These are phyloP conservation scores for Muscidifurax raptorellus DNA, from an alignment of 1,140 invertebrate species.

Conservation along the genomic window DNA sequence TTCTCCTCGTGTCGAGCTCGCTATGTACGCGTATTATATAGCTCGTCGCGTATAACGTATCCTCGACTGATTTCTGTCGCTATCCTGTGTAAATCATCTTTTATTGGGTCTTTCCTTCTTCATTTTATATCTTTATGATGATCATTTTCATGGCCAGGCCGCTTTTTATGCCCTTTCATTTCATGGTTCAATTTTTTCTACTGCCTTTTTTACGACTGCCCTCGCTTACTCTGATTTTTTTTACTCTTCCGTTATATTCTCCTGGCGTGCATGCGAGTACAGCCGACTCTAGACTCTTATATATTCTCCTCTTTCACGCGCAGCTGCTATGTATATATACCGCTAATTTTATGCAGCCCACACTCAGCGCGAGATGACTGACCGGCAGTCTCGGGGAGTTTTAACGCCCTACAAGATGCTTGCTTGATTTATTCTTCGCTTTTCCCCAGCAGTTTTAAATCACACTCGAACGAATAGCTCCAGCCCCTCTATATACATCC, in stretches of 20 bases:
- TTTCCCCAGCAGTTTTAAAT: neutral
- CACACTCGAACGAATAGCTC: neutral
- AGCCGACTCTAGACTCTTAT: neutral
- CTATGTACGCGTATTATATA: neutral
- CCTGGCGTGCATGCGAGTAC: neutral
- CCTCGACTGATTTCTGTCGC: slow-evolving; percentile 32
- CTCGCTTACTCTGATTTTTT: slow-evolving; percentile 26
- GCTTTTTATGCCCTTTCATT: slow-evolving; percentile 47
- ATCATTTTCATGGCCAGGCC: slow-evolving; percentile 39
- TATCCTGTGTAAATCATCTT: slow-evolving; percentile 48
- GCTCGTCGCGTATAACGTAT: slow-evolving; percentile 12
- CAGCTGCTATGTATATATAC: neutral
- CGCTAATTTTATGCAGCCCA: slow-evolving; percentile 28
- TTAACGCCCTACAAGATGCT: neutral
- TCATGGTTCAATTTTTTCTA: slow-evolving; percentile 50
- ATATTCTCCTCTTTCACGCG: neutral
- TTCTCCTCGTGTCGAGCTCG: neutral
- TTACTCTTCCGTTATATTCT: slow-evolving; percentile 36
- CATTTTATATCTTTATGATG: slow-evolving; percentile 51
- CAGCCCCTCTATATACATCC: too few relatives aligned
- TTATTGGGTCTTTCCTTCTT: slow-evolving; percentile 47
- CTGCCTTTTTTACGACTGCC: slow-evolving; percentile 34
- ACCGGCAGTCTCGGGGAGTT: neutral
- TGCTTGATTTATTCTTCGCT: neutral
- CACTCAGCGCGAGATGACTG: neutral